These are phyloP conservation scores for Cataglyphis livida DNA, from an alignment of 2,888 invertebrate species.

Conservation along the genomic window DNA sequence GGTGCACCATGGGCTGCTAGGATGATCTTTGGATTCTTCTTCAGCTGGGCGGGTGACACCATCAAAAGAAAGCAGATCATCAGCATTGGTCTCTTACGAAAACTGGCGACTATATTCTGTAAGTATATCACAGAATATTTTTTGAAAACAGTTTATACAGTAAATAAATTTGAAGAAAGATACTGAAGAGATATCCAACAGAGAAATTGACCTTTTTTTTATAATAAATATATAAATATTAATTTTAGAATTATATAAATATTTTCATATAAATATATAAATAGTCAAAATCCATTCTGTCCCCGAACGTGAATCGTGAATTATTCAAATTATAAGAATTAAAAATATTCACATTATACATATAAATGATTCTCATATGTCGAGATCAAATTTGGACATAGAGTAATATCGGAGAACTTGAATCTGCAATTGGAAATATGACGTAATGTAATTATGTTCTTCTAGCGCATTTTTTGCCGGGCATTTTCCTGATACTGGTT, in stretches of 20 bases:
- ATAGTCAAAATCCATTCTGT: neutral
- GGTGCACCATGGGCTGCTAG: constrained; percentile 91
- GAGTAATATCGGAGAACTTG: neutral
- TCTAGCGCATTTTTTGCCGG: constrained; percentile 87
- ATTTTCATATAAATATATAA: no score
- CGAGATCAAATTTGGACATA: neutral
- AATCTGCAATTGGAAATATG: neutral
- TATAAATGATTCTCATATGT: neutral
- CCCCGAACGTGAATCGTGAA: neutral
- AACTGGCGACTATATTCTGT: constrained; percentile 81
- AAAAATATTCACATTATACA: neutral
- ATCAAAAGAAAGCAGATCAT: constrained; percentile 86
- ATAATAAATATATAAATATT: neutral
- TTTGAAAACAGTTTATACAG: neutral
- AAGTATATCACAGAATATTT: constrained; percentile 53
- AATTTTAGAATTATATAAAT: neutral
- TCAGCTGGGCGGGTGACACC: constrained; percentile 90
- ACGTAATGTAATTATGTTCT: neutral
- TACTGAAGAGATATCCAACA: neutral
- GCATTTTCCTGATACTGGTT: constrained; percentile 86
- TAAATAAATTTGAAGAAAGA: neutral
- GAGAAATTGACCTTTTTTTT: neutral
- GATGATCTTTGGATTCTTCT: constrained; percentile 89
- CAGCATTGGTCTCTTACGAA: constrained; percentile 83
- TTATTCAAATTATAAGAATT: neutral